Conservation (phyloP, 92 coral and sea anemone species). For the Montipora capitata region DNA sequence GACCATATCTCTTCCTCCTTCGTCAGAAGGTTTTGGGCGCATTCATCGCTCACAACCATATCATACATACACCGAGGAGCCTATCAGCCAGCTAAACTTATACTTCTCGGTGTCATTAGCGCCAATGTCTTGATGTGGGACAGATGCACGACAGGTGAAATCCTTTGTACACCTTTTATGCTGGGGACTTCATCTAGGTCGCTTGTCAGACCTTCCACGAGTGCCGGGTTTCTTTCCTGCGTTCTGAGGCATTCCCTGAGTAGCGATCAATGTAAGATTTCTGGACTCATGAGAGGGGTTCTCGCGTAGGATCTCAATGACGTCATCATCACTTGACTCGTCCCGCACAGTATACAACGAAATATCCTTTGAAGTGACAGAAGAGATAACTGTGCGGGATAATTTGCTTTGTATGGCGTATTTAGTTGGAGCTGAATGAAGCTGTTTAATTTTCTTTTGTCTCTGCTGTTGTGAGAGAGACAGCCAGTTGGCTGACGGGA, state of each 20-base stretch:
- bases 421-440: background rate
- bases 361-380: background rate
- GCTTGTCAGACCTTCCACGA: background rate
- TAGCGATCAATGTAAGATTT: background rate
- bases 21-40: slow-evolving; percentile 14
- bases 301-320: background rate
- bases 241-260: background rate
- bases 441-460: background rate
- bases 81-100: background rate
- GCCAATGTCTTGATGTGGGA: background rate
- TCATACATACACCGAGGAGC: slow-evolving; percentile 21
- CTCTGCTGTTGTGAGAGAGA: background rate
- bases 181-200: background rate
- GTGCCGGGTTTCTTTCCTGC: slow-evolving; percentile 23
- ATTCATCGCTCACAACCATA: slow-evolving; percentile 48
- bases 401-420: background rate
- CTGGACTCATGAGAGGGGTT: background rate
- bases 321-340: background rate
- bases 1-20: background rate
- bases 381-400: background rate
- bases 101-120: background rate
- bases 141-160: background rate
- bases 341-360: background rate
- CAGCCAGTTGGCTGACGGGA: slow-evolving; percentile 9
- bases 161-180: background rate